A percentile compares a stretch with the other conserved stretches of the same genome.
phyloP scores from a whole-genome alignment of 92 coral and sea anemone genomes.

The Parazoanthus darwini region DNA sequence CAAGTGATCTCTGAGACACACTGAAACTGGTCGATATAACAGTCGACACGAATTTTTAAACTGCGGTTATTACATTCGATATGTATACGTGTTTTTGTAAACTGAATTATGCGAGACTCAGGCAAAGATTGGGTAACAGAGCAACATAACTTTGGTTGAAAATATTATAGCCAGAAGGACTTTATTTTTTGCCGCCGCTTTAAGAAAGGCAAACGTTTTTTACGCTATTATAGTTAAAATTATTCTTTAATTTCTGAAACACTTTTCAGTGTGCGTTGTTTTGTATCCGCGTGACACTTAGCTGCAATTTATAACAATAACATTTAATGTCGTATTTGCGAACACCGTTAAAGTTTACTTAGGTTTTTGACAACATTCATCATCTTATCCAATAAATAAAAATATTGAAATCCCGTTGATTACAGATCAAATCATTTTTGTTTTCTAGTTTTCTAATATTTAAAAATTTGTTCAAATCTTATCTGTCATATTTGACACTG shows the following conservation, averaged over 20 bases:
- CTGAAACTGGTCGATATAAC: too few relatives aligned
- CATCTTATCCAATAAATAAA: not conserved
- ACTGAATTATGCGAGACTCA: not conserved
- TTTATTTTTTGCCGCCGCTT: not conserved
- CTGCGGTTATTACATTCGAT: not conserved
- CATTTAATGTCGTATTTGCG: not conserved
- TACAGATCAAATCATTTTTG: not conserved
- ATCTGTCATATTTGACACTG: too few relatives aligned
- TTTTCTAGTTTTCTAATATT: not conserved
- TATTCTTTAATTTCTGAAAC: not conserved
- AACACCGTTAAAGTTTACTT: not conserved
- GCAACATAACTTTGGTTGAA: not conserved
- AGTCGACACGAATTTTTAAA: too few relatives aligned
- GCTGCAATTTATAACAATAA: not conserved
- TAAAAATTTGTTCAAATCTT: not conserved
- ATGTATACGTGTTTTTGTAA: not conserved
- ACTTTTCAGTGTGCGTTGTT: not conserved
- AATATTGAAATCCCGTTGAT: too few relatives aligned
- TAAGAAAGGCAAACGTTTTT: too few relatives aligned
- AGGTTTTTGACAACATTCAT: not conserved
- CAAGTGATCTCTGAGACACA: not conserved
- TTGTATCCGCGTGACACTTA: not conserved
- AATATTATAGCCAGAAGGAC: not conserved
- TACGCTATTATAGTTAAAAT: too few relatives aligned
- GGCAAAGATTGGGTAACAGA: not conserved